Evolutionary conservation across 2,797 vertebrate species (phyloP), one percentile per base, ranked within the genome.

Genomic region (Coilia nasus): DNA sequence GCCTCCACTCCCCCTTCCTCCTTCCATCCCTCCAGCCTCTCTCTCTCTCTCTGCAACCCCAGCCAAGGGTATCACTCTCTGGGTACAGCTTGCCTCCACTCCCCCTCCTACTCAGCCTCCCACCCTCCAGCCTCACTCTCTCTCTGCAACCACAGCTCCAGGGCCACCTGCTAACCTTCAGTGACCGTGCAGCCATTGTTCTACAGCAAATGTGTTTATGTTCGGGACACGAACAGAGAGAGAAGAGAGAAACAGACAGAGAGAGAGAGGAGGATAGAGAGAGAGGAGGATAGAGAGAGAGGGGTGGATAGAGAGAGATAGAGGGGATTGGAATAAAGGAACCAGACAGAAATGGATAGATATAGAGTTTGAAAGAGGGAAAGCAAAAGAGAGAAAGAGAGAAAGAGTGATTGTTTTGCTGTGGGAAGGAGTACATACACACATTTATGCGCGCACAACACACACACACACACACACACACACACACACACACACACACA

Each of bases 171-270:
- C 67, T 75, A 75, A 75, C 67, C 67, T 35, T 75, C 67, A 17
- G 7, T 28, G 15, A 75, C 15, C 15, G 11, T 15, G 17, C 12
- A 75, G 15, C 67, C 67, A 75, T 75, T 75, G 67, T 75, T 75
- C 67, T 75, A 4, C 14, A 35, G 14, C 25, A 17, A 41, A 75
- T 19, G 28, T 75, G 67, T 75, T 35, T 75, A 35, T 14, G 4
- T 75, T 14, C 12, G 28, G 64, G 17, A 41, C 19, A 75, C 17
- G 93, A 90, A 90, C 88, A 88, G 87, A 87, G 88, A 87, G 86
- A 75, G 80, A 89, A 90, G 84, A 91, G 84, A 83, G 90, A 93
- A 92, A 90, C 10, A 19, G 28, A 7, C 10, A 35, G 59, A 81
- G 81, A 88, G 25, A 71, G n/a, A 23, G 64, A 50, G 23, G 62